Conservation (phyloP, 2,888 invertebrate species). For the Eupithecia tripunctaria region DNA sequence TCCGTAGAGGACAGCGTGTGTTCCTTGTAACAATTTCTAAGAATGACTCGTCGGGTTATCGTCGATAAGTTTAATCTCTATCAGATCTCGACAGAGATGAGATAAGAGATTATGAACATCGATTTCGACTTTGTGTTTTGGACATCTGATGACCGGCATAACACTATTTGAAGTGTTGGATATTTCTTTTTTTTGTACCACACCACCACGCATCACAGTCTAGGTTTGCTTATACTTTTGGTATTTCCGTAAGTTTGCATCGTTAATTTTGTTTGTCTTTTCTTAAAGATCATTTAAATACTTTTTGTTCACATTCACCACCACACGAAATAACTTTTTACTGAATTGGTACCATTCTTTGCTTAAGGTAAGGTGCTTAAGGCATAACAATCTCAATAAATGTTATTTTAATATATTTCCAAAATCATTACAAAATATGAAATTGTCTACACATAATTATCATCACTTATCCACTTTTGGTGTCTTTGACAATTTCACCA, state of each 20-base stretch:
- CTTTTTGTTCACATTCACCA: neutral
- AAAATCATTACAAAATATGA: neutral
- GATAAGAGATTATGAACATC: slow-evolving; percentile 37
- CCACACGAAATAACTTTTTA: neutral
- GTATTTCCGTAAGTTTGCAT: neutral
- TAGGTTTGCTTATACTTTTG: neutral
- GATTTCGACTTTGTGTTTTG: slow-evolving; percentile 30
- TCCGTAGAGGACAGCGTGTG: slow-evolving; percentile 26
- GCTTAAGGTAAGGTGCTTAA: too few relatives aligned
- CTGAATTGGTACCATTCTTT: neutral
- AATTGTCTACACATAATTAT: neutral
- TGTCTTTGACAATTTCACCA: neutral
- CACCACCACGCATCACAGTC: neutral
- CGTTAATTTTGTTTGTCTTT: neutral
- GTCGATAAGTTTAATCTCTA: slow-evolving; percentile 29
- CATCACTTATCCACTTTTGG: neutral
- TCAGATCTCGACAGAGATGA: slow-evolving; percentile 39
- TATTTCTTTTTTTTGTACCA: neutral
- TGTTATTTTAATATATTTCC: neutral
- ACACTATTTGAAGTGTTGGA: neutral
- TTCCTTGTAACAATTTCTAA: slow-evolving; percentile 34
- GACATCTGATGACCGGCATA: slow-evolving; percentile 11
- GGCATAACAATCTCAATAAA: neutral
- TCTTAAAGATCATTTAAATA: neutral
- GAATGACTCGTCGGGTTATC: slow-evolving; percentile 25